Evolutionary conservation across 2,888 invertebrate species (phyloP).

Genomic region (Toxonevra muliebris): DNA sequence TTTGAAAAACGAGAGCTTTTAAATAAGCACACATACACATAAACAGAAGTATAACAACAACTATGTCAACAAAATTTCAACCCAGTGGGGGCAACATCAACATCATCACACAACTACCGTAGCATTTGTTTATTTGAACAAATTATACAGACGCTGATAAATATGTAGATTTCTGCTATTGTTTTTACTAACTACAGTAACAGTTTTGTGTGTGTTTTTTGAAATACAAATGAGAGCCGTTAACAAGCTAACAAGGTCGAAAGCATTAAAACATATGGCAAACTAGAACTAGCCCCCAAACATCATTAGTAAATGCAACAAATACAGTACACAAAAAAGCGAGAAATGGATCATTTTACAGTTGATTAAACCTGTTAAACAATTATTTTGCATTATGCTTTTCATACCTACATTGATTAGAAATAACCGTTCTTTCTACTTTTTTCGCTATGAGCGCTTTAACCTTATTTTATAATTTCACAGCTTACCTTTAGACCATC

Average conservation of each 20-base stretch:
- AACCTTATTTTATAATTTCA: not conserved
- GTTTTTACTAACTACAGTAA: too few species aligned
- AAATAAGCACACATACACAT: too few species aligned
- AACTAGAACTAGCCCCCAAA: too few species aligned
- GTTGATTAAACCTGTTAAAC: conserved; percentile 25
- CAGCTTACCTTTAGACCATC: not conserved
- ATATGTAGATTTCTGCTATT: too few species aligned
- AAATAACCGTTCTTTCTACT: not conserved
- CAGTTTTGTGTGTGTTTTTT: not conserved
- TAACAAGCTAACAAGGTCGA: conserved; percentile 50
- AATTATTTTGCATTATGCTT: not conserved
- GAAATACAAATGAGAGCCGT: conserved; percentile 9
- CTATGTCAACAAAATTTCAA: too few species aligned
- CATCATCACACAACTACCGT: too few species aligned
- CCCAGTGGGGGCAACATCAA: too few species aligned
- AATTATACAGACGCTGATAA: too few species aligned
- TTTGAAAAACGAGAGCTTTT: too few species aligned
- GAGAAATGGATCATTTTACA: conserved; percentile 27
- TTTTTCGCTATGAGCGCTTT: not conserved
- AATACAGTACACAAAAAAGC: not conserved
- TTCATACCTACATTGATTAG: not conserved
- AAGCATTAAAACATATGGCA: conserved; percentile 38
- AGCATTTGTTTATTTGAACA: too few species aligned
- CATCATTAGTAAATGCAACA: too few species aligned
- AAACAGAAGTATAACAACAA: too few species aligned